These are phyloP conservation scores for Falcaria lacertinaria DNA, from an alignment of 2,888 invertebrate species.

Conservation along the genomic window DNA sequence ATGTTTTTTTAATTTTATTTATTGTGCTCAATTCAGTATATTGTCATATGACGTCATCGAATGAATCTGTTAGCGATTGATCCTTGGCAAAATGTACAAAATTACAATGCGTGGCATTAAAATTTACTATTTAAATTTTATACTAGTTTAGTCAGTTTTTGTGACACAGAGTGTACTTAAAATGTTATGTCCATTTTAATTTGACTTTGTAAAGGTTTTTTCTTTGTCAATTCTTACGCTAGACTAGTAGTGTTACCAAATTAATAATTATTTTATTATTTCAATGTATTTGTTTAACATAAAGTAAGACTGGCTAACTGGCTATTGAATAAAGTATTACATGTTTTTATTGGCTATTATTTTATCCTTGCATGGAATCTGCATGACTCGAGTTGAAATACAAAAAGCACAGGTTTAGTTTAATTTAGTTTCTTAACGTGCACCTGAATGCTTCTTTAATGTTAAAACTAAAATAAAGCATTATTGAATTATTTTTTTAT, in stretches of 20 bases:
- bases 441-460: too few relatives aligned
- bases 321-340: constrained; percentile 61
- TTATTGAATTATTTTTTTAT: too few relatives aligned
- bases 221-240: not conserved
- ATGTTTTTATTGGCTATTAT: constrained; percentile 43
- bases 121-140: too few relatives aligned
- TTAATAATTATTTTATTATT: constrained; percentile 1
- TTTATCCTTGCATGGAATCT: constrained; percentile 34
- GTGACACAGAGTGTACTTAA: not conserved
- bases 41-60: not conserved
- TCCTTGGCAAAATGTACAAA: not conserved
- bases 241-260: constrained; percentile 1
- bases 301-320: constrained; percentile 54
- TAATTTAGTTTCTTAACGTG: too few relatives aligned
- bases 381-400: constrained; percentile 12
- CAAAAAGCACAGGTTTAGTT: too few relatives aligned
- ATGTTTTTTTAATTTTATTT: too few relatives aligned
- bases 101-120: not conserved
- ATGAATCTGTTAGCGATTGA: not conserved
- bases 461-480: too few relatives aligned
- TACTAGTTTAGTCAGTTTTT: too few relatives aligned
- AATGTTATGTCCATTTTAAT: not conserved
- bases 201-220: not conserved
- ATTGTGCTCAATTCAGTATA: too few relatives aligned
- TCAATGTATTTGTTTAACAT: constrained; percentile 40